phyloP scores from a whole-genome alignment of 2,888 invertebrate genomes.

The Drosophila fungiperda region DNA sequence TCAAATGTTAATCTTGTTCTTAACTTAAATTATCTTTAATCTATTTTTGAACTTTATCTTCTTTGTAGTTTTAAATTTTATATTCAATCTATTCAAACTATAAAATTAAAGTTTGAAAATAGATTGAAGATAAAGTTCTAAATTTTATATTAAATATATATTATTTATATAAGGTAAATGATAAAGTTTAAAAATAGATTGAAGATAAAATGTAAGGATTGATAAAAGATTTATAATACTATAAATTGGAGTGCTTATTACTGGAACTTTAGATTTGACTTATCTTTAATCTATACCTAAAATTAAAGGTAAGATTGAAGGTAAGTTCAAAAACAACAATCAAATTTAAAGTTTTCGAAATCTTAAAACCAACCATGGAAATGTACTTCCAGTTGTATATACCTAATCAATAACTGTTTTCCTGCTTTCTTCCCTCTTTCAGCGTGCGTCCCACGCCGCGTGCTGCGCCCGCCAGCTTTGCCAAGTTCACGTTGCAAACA shows the following conservation, averaged over 20 bases:
- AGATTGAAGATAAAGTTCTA: too few relatives aligned
- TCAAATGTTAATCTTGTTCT: background rate
- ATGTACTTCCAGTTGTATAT: background rate
- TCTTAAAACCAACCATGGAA: too few relatives aligned
- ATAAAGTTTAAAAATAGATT: too few relatives aligned
- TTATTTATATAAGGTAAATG: too few relatives aligned
- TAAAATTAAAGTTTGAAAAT: too few relatives aligned
- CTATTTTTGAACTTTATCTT: background rate
- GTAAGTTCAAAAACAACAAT: background rate
- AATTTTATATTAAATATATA: too few relatives aligned
- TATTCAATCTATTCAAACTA: too few relatives aligned
- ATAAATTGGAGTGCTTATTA: background rate
- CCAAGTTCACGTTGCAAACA: conserved; percentile 89
- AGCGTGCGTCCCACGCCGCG: conserved; percentile 84
- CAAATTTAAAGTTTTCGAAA: background rate
- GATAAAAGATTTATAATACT: background rate
- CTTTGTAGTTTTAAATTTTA: too few relatives aligned
- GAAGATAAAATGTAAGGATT: background rate
- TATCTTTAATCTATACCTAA: background rate
- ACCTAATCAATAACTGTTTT: background rate
- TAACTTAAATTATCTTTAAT: background rate
- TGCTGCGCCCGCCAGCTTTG: conserved; percentile 84
- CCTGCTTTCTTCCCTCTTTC: background rate
- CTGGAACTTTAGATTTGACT: background rate
- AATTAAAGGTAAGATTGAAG: background rate